Base-by-base conservation (phyloP, 2,797 vertebrate species). In the Diceros bicornis region DNA sequence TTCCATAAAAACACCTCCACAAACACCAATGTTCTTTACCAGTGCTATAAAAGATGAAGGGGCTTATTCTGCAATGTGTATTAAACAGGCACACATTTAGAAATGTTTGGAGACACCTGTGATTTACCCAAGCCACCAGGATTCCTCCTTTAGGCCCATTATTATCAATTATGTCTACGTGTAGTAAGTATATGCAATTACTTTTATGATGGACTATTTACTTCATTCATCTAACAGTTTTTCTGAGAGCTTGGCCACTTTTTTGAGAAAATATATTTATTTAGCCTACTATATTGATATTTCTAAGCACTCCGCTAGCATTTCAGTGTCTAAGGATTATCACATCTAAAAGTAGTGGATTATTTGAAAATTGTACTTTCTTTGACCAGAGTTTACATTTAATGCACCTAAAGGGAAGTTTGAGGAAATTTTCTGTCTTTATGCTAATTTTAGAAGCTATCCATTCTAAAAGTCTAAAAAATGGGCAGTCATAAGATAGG, bases 141-240 rank as follows among this genome's bases (percentile, higher is more conserved):
- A 77, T 84, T 13, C 32, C 69, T 83, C 66, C 81, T 88, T 44
- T 23, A 69, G 61, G 18, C 18, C 68, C 64, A 64, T 96, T 95
- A 52, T 32, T 83, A 66, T 66, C 69, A 83, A 37, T 91, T 92
- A 88, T 47, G 9, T 71, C 77, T 88, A 18, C 13, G 16, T 25
- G 21, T 55, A 34, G 7, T 62, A 91, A 94, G 47, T 93, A 66
- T 14, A 52, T 44, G 34, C n/a, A 77, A 85, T 95, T 92, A 59
- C 82, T 92, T 95, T 78, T 87, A 79, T 29, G 59, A 62, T 52
- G 20, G 37, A 86, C 44, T 91, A 21, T 81, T 96, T 94, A 64
- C 62, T 88, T 64, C 41, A 94, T 94, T 96, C 55, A 72, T 34
- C 84, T 85, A 84, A 93, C 37, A 71, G 32, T 96, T 92, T 61